Percentiles rank a stretch among this genome's conserved stretches.
Conservation (phyloP, 2,888 invertebrate genomes). For the Sinotaia quadrata region DNA sequence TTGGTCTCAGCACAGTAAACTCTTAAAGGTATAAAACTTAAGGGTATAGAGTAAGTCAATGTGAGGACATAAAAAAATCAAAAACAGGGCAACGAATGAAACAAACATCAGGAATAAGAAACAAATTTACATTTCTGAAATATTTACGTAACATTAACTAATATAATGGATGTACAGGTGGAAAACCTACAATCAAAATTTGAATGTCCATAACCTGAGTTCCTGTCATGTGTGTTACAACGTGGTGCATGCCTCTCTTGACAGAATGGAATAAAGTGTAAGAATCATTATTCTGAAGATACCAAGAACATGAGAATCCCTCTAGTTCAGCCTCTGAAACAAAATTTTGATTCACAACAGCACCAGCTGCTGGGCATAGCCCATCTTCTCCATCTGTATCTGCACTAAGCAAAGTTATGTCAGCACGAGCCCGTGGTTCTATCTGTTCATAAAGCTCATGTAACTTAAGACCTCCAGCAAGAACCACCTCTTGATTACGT, state of each 20-base stretch:
- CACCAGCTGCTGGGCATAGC: conserved; percentile 87
- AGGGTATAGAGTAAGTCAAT: too few species aligned
- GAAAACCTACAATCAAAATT: conserved; percentile 60
- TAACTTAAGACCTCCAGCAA: conserved; percentile 76
- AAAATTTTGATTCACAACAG: conserved; percentile 78
- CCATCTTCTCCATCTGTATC: conserved; percentile 99
- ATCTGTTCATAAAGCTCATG: conserved; percentile 17
- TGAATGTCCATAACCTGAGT: conserved; percentile 98
- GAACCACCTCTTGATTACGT: conserved; percentile 92
- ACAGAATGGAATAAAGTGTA: conserved; percentile 84
- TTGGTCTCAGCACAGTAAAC: too few species aligned
- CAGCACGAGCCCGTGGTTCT: background rate
- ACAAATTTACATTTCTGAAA: background rate
- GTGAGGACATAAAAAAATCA: too few species aligned
- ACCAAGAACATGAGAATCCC: conserved; percentile 71
- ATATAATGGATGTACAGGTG: background rate
- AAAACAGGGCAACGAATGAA: too few species aligned
- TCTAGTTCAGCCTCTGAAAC: conserved; percentile 67
- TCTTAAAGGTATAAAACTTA: too few species aligned
- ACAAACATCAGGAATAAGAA: too few species aligned
- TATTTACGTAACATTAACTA: background rate
- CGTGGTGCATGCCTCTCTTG: conserved; percentile 79
- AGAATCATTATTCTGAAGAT: conserved; percentile 85
- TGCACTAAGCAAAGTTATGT: conserved; percentile 83
- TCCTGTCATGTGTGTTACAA: conserved; percentile 92